These are phyloP conservation scores for Suillia variegata DNA, from an alignment of 2,888 invertebrate genomes.

Conservation along the genomic window DNA sequence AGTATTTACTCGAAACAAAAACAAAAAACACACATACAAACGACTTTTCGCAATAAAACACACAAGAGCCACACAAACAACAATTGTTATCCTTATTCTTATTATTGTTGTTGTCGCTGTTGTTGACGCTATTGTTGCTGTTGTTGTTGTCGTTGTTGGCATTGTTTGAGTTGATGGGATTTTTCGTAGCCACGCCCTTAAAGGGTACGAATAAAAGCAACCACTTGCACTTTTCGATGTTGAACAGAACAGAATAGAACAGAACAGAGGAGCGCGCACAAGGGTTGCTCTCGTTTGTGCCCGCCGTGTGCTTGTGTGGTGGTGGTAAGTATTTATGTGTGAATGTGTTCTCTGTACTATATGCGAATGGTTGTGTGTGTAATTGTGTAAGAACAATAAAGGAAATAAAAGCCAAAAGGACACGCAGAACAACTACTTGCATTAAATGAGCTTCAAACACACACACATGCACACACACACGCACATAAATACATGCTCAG, in stretches of 20 bases:
- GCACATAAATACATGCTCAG: background rate
- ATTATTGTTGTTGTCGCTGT: too few species aligned
- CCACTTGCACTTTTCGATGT: constrained; percentile 50
- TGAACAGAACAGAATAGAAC: too few species aligned
- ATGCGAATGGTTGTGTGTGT: constrained; percentile 8
- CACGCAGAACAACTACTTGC: constrained; percentile 29
- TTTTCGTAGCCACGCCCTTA: constrained; percentile 42
- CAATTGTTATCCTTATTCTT: constrained; percentile 42
- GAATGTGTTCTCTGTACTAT: too few species aligned
- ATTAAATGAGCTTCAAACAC: constrained; percentile 3
- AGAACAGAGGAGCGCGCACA: too few species aligned
- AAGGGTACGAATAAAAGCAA: constrained; percentile 28
- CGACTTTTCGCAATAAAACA: constrained; percentile 13
- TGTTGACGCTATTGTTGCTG: too few species aligned
- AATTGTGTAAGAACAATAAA: constrained; percentile 34
- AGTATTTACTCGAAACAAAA: too few species aligned
- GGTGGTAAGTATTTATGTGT: constrained; percentile 19
- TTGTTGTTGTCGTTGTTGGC: too few species aligned
- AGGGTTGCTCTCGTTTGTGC: constrained; percentile 36
- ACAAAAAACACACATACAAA: constrained; percentile 19
- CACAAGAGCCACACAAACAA: constrained; percentile 24
- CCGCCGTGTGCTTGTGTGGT: constrained; percentile 21
- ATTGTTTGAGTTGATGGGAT: constrained; percentile 29
- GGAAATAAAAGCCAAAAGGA: constrained; percentile 38
- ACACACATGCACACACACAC: constrained; percentile 13